Conservation (phyloP, 2,113 vertebrate genomes). For the Solenodon paradoxus region DNA sequence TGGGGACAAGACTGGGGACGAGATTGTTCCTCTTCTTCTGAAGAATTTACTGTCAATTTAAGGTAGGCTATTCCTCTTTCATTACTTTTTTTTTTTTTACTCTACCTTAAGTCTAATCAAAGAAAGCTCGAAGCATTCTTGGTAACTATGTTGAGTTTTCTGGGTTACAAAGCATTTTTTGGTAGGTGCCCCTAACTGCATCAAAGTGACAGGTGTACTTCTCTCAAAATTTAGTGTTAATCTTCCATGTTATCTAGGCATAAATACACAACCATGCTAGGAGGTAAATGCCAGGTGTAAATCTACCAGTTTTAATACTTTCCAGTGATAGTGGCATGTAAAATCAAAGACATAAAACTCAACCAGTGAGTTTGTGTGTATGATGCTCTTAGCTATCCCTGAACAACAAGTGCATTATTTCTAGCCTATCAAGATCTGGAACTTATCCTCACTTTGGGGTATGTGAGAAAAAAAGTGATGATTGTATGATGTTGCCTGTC, state of each 20-base stretch:
- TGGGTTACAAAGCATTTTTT: constrained; percentile 10
- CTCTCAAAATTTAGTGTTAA: constrained; percentile 49
- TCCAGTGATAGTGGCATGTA: not conserved
- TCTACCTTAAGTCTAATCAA: not conserved
- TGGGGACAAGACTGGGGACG: not conserved
- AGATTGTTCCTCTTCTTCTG: not conserved
- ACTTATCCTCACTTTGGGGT: not conserved
- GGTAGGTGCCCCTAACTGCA: constrained; percentile 20
- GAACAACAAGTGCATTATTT: not conserved
- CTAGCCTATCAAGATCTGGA: not conserved
- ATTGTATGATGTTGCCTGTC: not conserved
- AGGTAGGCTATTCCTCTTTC: not conserved
- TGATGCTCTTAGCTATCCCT: too few species aligned
- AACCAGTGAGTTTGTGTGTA: not conserved
- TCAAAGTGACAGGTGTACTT: constrained; percentile 2
- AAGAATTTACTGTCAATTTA: not conserved
- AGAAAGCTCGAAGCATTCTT: not conserved
- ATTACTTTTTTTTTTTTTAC: not conserved
- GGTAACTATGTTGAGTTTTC: not conserved
- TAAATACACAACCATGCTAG: not conserved
- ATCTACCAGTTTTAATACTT: constrained; percentile 36
- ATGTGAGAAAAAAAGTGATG: not conserved
- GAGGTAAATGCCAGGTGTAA: not conserved
- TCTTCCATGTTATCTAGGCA: not conserved
- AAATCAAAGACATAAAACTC: constrained; percentile 12